Evolutionary conservation across 2,888 invertebrate genomes (phyloP).

Genomic region (Melipona beecheii): DNA sequence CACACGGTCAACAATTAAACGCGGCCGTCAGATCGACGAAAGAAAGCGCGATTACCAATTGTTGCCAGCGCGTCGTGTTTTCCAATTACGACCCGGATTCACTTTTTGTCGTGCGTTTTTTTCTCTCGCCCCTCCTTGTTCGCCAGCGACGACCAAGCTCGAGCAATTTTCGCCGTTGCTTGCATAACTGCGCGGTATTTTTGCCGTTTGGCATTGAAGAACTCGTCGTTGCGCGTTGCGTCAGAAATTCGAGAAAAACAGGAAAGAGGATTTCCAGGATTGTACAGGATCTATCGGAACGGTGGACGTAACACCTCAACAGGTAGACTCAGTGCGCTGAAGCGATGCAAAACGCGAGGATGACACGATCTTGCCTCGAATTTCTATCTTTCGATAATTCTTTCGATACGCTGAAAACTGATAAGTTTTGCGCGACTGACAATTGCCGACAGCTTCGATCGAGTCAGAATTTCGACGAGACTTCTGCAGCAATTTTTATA

Average conservation of each 20-base stretch:
- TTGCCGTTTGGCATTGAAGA: neutral
- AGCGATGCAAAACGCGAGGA: too few species aligned
- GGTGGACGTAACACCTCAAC: too few species aligned
- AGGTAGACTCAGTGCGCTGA: too few species aligned
- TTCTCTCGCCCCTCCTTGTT: neutral
- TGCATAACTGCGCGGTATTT: neutral
- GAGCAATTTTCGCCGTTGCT: neutral
- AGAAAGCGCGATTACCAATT: conserved; percentile 27
- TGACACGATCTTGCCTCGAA: too few species aligned
- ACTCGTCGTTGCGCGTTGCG: neutral
- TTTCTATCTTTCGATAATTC: too few species aligned
- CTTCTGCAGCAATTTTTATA: too few species aligned
- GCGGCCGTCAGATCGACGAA: neutral
- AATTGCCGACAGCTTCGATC: too few species aligned
- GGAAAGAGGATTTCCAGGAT: too few species aligned
- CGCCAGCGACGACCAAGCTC: neutral
- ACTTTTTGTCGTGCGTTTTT: neutral
- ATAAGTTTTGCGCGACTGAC: too few species aligned
- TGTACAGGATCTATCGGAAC: too few species aligned
- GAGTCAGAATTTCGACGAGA: too few species aligned
- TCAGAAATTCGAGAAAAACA: neutral
- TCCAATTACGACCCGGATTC: neutral
- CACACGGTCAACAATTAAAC: conserved; percentile 19
- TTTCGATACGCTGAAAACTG: too few species aligned
- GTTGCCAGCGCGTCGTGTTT: neutral